Conservation (phyloP, 2,113 vertebrate species). For the Rhinolophus ferrumequinum region DNA sequence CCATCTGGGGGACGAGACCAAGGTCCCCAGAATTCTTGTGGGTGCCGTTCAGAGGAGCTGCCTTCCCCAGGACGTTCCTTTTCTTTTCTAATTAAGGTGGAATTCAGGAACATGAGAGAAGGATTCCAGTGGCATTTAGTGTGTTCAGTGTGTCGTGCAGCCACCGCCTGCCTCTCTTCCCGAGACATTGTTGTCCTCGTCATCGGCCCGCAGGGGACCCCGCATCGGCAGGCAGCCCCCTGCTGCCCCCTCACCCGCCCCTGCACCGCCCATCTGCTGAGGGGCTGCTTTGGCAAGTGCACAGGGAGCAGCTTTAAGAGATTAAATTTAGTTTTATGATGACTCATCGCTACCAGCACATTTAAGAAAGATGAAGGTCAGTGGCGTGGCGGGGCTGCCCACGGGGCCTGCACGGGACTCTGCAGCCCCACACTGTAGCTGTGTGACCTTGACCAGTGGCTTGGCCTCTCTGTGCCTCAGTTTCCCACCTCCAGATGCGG, state of each 20-base stretch:
- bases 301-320: neutral
- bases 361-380: neutral
- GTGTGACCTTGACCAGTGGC: neutral
- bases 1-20: neutral
- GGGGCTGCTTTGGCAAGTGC: neutral
- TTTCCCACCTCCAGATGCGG: neutral
- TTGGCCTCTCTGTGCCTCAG: neutral
- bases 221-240: accelerated
- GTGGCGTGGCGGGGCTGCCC: accelerated
- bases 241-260: accelerated
- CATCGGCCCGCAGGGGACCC: no score
- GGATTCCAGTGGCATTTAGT: no score
- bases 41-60: neutral
- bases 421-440: accelerated
- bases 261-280: accelerated
- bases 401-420: no score
- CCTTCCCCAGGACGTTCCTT: neutral
- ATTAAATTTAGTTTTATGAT: neutral
- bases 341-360: neutral
- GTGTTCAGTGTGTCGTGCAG: accelerated
- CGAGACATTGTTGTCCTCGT: accelerated
- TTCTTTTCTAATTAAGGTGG: neutral
- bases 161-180: no score
- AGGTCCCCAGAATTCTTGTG: accelerated
- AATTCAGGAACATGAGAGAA: neutral